Evolutionary conservation across 2,888 invertebrate genomes (phyloP), one percentile per base, ranked within the genome.

Genomic region (Chaetogeoica ovagalla): DNA sequence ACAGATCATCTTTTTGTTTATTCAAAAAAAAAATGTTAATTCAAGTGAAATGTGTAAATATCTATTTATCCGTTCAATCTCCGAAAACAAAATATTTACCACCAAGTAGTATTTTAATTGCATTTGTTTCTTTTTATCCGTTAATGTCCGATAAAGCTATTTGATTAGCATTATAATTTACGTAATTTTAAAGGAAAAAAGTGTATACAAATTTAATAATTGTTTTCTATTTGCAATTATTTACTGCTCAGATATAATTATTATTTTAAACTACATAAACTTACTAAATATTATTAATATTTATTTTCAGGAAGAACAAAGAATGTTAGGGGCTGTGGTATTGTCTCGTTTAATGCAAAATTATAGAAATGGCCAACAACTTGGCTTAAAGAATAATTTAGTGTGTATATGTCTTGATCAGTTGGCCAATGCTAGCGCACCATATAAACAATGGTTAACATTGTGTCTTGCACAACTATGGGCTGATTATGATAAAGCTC

Each of bases 241-340:
- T 48, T 52, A 23, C 17, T 68, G 9, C 8, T 1, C 17, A 52
- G 52, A 23, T 19, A 81, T 59, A 37, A 55, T 43, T 71, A 48
- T 48, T 52, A 30, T 19, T 55, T 55, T 19, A 17, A 69, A 0
- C 5, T 69, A 19, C 5, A 19, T 39, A 17, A 39, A n/a, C 15
- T 39, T 73, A 52, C 13, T 55, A 19, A 72, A 23, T 15, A 63
- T 23, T 52, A 30, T 74, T n/a, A 1, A 19, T 71, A 68, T 82
- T 65, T 82, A 59, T 82, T 85, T 86, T 60, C 85, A 93, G 90
- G 90, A 91, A 82, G 93, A 96, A 84, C 92, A 96, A 86, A 90
- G 98, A 77, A 97, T 96, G 11, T 89, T 97, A 86, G 96, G 98
- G 7, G 97, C 97, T 37, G 99, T 97, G 87, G 96, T 98, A 23